Base-by-base conservation (phyloP, 2,888 invertebrate species). In the Tenthredo scrophulariae region DNA sequence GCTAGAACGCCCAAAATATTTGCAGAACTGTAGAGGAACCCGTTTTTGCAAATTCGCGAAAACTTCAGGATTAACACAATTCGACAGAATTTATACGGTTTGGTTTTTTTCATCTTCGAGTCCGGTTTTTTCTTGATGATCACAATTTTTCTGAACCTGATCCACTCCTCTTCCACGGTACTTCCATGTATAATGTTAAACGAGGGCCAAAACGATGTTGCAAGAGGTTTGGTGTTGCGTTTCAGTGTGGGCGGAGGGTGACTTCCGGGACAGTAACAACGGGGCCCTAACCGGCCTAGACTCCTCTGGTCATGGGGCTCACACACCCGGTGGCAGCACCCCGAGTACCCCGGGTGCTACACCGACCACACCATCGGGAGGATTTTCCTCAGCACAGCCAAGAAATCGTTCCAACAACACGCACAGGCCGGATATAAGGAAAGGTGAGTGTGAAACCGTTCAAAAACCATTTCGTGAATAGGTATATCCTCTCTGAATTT, bases 181-280 rank as follows among this genome's bases (percentile, higher is more conserved):
- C 18, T 9, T 37, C 18, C 33, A 29, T 18, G 43, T 72, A 37
- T 43, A 72, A 40, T 15, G 7, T 79, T 33, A 75, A 75, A 33
- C 86, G 33, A 79, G 88, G 89, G 89, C 88, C 88, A 88, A 91
- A 91, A 90, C 89, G 90, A 90, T 87, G 90, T 91, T 89, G 90
- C 90, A 90, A 90, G 89, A 89, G 87, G 88, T 88, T 87, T 88
- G 87, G 89, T 87, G 86, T 91, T 91, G 89, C 94, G 93, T 96
- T 95, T 89, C 96, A 98, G 97, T 97, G 93, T 97, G 97, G 97
- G 97, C 97, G 87, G 97, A 97, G 94, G 97, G 97, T 87, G 97
- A 97, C 94, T 97, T 97, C 94, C 96, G 97, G 89, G 97, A 97
- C 94, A 96, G 95, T 89, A 96, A 97, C 88, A 97, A 97, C 90